Base-by-base conservation (phyloP, 2,888 invertebrate genomes). In the Ethmia dodecea region DNA sequence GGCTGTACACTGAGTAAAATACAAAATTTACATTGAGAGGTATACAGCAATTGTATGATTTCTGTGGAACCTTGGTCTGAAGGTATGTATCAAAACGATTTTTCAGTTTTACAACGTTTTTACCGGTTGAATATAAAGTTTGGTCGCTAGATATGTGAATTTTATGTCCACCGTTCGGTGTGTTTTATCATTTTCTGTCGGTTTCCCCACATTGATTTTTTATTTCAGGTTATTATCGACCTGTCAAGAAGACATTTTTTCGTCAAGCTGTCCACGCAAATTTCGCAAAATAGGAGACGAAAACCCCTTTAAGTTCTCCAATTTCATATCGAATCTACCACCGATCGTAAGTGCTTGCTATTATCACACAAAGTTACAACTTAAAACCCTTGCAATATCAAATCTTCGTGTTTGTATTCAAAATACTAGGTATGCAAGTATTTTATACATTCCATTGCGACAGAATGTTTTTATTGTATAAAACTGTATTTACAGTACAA, bases 201-300 rank as follows among this genome's bases (percentile, higher is more conserved):
- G 62, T 61, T 66, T 54, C 43, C 42, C 55, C 67, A 76, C 78
- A 83, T 83, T 80, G 78, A 78, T 80, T 81, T 81, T 78, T 73
- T 67, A 75, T 84, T 86, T 70, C 84, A 86, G 84, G 84, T 84
- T 84, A 84, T 70, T 81, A 80, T 77, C 81, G 80, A 84, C 74
- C 83, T 83, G 83, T 83, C 84, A 86, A 76, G 81, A 70, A 69
- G 83, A 83, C 83, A 81, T 83, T 81, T 84, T 74, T 77, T 73
- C 71, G 65, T 63, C 67, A 66, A 71, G 66, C 70, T 66, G 80
- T 75, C 55, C 60, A 60, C 59, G 60, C 67, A 77, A 83, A 74
- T 65, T 70, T 77, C 74, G 77, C 86, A 86, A 86, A 84, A 87
- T 87, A 86, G 86, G 86, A 79, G 86, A 86, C 83, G 77, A 75